Evolutionary conservation across 2,888 invertebrate species (phyloP).

Genomic region (Apodemia duryi): DNA sequence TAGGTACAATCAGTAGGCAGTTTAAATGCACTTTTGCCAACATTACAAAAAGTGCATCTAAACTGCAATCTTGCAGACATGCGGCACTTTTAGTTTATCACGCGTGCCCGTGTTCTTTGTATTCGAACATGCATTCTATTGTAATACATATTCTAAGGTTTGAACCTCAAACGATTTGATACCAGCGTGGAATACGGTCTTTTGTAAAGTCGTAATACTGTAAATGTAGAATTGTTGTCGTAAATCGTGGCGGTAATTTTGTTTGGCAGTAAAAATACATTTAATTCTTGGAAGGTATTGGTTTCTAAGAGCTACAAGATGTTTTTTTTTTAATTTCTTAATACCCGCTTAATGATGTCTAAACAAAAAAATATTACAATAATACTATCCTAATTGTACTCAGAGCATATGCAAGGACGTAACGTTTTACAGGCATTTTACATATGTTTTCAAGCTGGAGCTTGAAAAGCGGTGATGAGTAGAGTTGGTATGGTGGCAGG

Average conservation of each 20-base stretch:
- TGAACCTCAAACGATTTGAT: neutral
- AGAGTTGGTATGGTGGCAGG: too few species aligned
- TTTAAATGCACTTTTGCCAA: too few species aligned
- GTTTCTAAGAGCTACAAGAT: neutral
- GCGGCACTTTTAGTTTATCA: neutral
- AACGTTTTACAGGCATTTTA: too few species aligned
- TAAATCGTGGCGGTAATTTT: conserved; percentile 1
- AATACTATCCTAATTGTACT: too few species aligned
- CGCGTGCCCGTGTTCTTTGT: neutral
- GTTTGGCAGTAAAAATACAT: conserved; percentile 5
- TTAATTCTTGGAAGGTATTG: neutral
- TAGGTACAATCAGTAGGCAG: too few species aligned
- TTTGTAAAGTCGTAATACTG: conserved; percentile 6
- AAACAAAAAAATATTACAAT: neutral
- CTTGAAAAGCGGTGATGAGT: too few species aligned
- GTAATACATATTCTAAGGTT: neutral
- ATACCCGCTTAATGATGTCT: neutral
- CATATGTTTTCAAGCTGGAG: too few species aligned
- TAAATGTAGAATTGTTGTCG: neutral
- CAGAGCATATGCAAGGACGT: too few species aligned
- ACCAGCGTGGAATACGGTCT: neutral
- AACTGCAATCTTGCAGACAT: too few species aligned
- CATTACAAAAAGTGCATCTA: too few species aligned
- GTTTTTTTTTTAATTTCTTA: neutral
- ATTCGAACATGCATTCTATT: neutral